Evolutionary conservation across 2,797 vertebrate species (phyloP).

Genomic region (Peromyscus eremicus): DNA sequence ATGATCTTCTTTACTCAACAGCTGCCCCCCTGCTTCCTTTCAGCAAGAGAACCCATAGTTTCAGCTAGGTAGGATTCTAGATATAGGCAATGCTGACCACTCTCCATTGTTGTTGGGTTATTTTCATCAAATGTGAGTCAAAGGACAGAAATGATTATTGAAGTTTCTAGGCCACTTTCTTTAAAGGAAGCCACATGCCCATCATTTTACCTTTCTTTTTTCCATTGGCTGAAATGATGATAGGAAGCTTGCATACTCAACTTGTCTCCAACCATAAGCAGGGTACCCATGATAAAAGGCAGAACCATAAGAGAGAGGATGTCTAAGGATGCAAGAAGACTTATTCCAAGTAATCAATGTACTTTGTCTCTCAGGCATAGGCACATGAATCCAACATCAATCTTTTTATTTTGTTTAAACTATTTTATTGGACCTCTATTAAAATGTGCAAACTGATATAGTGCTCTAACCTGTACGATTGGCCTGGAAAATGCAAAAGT

Average conservation of each 20-base stretch:
- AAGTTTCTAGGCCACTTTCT: background rate
- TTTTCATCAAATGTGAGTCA: background rate
- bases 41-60: background rate
- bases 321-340: background rate
- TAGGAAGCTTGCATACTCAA: background rate
- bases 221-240: background rate
- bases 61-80: background rate
- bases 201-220: background rate
- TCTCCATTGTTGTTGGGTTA: background rate
- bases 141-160: background rate
- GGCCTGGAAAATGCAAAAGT: background rate
- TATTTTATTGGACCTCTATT: background rate
- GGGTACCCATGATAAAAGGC: background rate
- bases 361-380: background rate
- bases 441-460: background rate
- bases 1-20: background rate
- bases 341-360: background rate
- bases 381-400: background rate
- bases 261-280: background rate
- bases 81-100: background rate
- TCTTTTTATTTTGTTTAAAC: background rate
- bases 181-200: background rate
- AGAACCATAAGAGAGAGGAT: background rate
- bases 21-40: background rate
- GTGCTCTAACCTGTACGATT: background rate